These are phyloP conservation scores for Cetonia aurata DNA, from an alignment of 2,888 invertebrate species.

Conservation along the genomic window DNA sequence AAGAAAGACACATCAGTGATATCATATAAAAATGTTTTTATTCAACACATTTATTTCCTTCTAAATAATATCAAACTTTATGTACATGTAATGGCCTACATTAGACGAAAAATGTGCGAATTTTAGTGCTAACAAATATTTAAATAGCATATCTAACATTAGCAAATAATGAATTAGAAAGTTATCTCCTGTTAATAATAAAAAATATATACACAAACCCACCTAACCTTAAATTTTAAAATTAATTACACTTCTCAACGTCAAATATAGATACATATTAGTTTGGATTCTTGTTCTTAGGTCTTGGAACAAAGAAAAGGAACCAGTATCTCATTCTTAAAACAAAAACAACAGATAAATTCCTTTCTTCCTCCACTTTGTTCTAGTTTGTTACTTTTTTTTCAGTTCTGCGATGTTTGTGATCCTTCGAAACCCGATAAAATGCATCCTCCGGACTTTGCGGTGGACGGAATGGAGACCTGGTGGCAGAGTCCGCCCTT, in stretches of 20 bases:
- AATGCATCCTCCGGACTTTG: constrained; percentile 90
- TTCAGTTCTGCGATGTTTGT: constrained; percentile 93
- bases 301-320: no score
- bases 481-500: constrained; percentile 99
- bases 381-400: background rate
- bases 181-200: background rate
- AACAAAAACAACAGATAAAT: background rate
- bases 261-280: background rate
- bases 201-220: background rate
- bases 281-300: no score
- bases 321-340: no score
- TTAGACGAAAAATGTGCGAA: no score
- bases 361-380: background rate
- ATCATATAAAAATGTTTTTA: no score
- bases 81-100: no score
- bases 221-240: background rate
- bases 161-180: no score
- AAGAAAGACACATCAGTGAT: no score
- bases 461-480: constrained; percentile 95
- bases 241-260: background rate
- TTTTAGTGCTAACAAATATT: no score
- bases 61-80: no score
- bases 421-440: constrained; percentile 81
- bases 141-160: no score
- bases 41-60: no score